These are phyloP conservation scores for Harpalus rubripes DNA, from an alignment of 2,888 invertebrate species.

Conservation along the genomic window DNA sequence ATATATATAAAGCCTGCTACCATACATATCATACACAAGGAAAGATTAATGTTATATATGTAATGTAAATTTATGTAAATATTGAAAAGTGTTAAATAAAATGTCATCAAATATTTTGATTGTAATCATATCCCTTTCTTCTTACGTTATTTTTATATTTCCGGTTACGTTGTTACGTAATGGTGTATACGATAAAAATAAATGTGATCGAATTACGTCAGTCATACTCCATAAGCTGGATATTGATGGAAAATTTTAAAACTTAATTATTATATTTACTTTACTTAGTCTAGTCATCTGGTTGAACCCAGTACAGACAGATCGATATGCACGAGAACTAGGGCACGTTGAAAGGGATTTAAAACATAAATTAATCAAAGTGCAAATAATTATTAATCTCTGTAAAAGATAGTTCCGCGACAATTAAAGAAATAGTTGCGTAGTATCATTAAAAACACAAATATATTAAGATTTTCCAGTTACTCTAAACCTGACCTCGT, in stretches of 20 bases:
- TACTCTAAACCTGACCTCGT: not conserved
- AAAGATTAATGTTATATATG: slow-evolving; percentile 64
- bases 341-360: not conserved
- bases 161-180: not conserved
- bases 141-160: slow-evolving; percentile 15
- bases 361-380: slow-evolving; percentile 1
- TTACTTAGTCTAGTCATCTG: slow-evolving; percentile 34
- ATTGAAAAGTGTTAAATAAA: slow-evolving; percentile 60
- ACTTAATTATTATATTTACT: slow-evolving; percentile 7
- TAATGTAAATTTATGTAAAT: slow-evolving; percentile 66
- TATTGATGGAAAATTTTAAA: not conserved
- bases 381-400: slow-evolving; percentile 16
- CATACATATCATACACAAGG: slow-evolving; percentile 65
- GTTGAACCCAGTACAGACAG: not conserved
- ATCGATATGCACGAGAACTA: not conserved
- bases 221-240: not conserved
- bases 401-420: not conserved
- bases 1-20: slow-evolving; percentile 64
- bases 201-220: not conserved
- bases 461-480: not conserved
- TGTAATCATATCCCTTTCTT: slow-evolving; percentile 23
- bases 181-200: not conserved
- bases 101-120: slow-evolving; percentile 44
- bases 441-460: not conserved
- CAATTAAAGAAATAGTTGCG: not conserved